phyloP scores from a whole-genome alignment of 2,888 invertebrate genomes.

The Parascotia fuliginaria region DNA sequence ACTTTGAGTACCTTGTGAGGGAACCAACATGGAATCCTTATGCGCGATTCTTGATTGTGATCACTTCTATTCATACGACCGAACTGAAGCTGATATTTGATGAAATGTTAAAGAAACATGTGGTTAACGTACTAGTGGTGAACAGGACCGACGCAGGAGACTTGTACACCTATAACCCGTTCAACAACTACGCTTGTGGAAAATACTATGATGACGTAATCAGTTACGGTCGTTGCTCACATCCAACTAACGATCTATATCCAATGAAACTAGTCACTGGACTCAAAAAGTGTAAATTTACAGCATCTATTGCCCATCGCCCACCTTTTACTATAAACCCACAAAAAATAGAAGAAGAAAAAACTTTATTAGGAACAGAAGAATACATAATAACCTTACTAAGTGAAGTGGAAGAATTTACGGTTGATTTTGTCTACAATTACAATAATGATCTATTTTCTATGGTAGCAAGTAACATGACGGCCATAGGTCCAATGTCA shows the following conservation, averaged over 20 bases:
- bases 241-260: conserved; percentile 39
- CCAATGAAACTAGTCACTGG: conserved; percentile 51
- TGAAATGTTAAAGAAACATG: conserved; percentile 45
- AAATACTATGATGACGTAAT: conserved; percentile 54
- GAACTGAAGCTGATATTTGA: conserved; percentile 52
- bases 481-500: conserved; percentile 11
- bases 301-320: conserved; percentile 35
- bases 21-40: conserved; percentile 57
- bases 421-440: conserved; percentile 20
- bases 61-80: conserved; percentile 31
- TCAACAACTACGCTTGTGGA: conserved; percentile 63
- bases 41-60: conserved; percentile 49
- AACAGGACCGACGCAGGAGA: conserved; percentile 47
- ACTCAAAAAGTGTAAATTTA: conserved; percentile 57
- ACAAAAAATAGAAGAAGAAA: neutral
- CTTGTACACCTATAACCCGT: conserved; percentile 65
- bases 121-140: conserved; percentile 52
- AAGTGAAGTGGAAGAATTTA: conserved; percentile 25
- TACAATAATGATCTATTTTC: neutral
- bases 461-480: conserved; percentile 14
- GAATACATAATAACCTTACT: conserved; percentile 28
- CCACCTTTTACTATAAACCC: conserved; percentile 33
- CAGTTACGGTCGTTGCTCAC: conserved; percentile 54
- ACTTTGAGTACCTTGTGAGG: conserved; percentile 34
- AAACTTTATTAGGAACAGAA: conserved; percentile 22